Percentiles rank a stretch among this genome's conserved stretches.
Evolutionary conservation across 2,888 invertebrate genomes (phyloP).

Genomic region (Erebia aethiops): DNA sequence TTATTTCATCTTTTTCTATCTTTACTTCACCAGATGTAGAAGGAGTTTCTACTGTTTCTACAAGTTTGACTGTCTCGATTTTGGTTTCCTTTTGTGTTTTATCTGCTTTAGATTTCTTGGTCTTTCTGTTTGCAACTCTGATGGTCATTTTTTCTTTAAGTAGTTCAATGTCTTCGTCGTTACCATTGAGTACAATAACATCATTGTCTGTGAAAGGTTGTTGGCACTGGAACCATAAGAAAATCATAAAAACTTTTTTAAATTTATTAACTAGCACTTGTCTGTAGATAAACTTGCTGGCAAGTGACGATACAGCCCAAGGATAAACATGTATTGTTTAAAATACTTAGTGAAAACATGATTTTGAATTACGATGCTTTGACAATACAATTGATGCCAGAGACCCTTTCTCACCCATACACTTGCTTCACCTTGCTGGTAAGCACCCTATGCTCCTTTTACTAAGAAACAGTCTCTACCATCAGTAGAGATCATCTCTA

Average conservation of each 20-base stretch:
- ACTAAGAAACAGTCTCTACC: no score
- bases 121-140: constrained; percentile 86
- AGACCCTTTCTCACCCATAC: no score
- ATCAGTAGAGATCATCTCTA: no score
- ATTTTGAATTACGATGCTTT: no score
- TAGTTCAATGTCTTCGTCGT: constrained; percentile 88
- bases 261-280: no score
- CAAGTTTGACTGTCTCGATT: constrained; percentile 48
- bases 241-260: neutral
- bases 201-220: constrained; percentile 89
- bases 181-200: constrained; percentile 93
- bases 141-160: constrained; percentile 86
- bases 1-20: constrained; percentile 44
- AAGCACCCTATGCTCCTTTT: no score
- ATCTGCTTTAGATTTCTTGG: constrained; percentile 82
- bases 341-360: no score
- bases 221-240: constrained; percentile 85
- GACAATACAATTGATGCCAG: no score
- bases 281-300: no score
- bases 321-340: no score
- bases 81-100: constrained; percentile 56
- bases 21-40: constrained; percentile 40
- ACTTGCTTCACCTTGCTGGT: no score
- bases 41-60: constrained; percentile 46
- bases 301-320: no score